phyloP scores from a whole-genome alignment of 37 sponge, comb jelly and placozoan species.

The Theonella swinhoei region DNA sequence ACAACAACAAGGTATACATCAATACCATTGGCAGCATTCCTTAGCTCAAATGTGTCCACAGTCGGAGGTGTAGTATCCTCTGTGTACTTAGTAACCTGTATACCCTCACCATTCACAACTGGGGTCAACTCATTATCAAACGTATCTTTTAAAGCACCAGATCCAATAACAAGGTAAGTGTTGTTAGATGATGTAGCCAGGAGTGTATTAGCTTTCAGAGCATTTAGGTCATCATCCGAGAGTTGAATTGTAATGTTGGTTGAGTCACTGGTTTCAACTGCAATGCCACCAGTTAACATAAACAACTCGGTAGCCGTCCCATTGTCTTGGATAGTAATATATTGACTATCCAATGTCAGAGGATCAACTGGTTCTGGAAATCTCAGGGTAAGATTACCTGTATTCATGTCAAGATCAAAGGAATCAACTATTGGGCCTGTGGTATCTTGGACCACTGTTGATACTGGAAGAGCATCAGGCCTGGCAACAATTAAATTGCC shows the following conservation, averaged over 20 bases:
- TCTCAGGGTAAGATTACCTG: conserved; percentile 68
- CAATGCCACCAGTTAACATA: conserved; percentile 63
- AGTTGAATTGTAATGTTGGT: conserved; percentile 40
- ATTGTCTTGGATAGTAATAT: conserved; percentile 62
- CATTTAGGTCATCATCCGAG: conserved; percentile 48
- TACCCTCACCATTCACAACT: conserved; percentile 33
- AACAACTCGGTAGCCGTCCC: conserved; percentile 15
- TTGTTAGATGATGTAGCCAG: conserved; percentile 54
- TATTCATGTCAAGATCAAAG: conserved; percentile 81
- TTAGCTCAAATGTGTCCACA: conserved; percentile 64
- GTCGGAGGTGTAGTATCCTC: conserved; percentile 59
- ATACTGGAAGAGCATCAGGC: conserved; percentile 17
- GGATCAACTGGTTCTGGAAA: conserved; percentile 76
- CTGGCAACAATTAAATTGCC: conserved; percentile 12
- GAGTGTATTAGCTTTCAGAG: conserved; percentile 63
- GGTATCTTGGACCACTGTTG: conserved; percentile 34
- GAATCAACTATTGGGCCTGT: conserved; percentile 67
- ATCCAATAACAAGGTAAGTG: conserved; percentile 58
- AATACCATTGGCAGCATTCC: conserved; percentile 53
- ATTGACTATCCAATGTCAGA: conserved; percentile 47
- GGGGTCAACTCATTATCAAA: conserved; percentile 61
- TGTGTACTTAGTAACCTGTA: conserved; percentile 48
- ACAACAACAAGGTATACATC: conserved; percentile 49
- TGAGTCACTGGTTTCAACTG: conserved; percentile 20
- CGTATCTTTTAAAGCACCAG: conserved; percentile 53